Conservation (phyloP, 2,797 vertebrate genomes). For the Nasua narica region DNA sequence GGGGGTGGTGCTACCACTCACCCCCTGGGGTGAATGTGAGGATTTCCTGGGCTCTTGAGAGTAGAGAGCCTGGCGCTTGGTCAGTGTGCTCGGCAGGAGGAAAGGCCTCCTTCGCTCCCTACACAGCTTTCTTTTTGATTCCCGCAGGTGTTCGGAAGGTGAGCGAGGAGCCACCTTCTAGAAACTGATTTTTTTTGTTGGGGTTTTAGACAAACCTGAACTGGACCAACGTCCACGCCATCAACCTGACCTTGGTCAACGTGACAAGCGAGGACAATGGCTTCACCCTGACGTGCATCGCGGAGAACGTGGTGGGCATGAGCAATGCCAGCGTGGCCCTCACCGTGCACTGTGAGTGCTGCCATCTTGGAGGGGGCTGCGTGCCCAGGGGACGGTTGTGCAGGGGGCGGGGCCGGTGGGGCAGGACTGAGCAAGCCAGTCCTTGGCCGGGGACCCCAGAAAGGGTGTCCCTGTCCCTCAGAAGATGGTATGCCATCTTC, state of each 20-base stretch:
- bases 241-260: slow-evolving; percentile 96
- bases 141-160: background rate
- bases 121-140: background rate
- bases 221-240: slow-evolving; percentile 96
- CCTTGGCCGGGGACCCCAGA: background rate
- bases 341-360: slow-evolving; percentile 94
- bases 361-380: rapidly evolving
- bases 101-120: background rate
- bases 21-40: background rate
- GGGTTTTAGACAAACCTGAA: slow-evolving; percentile 93
- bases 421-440: background rate
- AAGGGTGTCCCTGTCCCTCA: background rate
- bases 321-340: slow-evolving; percentile 95
- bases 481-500: background rate
- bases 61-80: background rate
- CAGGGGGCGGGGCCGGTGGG: rapidly evolving
- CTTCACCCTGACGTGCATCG: slow-evolving; percentile 94
- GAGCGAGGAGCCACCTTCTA: background rate
- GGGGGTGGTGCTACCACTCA: background rate
- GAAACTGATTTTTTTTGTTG: background rate
- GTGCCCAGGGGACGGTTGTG: background rate
- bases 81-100: background rate
- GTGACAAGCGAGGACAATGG: slow-evolving; percentile 97
- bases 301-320: slow-evolving; percentile 98
- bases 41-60: background rate